Conservation (phyloP, 2,888 invertebrate species). For the Galerucella calmariensis region DNA sequence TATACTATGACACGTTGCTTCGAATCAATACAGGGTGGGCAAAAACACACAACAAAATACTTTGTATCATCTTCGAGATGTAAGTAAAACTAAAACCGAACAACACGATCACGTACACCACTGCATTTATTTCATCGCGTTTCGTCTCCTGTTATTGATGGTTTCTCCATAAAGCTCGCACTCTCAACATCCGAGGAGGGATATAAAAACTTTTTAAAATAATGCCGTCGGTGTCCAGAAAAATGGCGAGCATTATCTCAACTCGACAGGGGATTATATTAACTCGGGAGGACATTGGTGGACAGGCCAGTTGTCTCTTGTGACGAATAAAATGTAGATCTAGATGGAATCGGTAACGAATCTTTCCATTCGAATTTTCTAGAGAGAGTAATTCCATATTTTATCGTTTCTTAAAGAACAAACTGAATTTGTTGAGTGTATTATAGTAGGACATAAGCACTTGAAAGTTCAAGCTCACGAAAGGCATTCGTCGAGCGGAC, state of each 20-base stretch:
- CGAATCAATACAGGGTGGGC: too few relatives aligned
- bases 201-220: constrained; percentile 66
- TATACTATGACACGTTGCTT: too few relatives aligned
- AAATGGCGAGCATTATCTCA: constrained; percentile 64
- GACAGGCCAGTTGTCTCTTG: constrained; percentile 39
- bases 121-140: constrained; percentile 35
- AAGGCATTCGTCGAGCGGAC: too few relatives aligned
- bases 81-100: not conserved
- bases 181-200: constrained; percentile 54
- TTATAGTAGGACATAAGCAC: too few relatives aligned
- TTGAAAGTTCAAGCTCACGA: too few relatives aligned
- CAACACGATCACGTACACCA: constrained; percentile 7
- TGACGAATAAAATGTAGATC: constrained; percentile 45
- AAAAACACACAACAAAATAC: too few relatives aligned
- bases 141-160: constrained; percentile 55
- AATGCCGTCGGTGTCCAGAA: constrained; percentile 64
- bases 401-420: not conserved
- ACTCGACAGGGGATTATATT: constrained; percentile 61
- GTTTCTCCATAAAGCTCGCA: constrained; percentile 56
- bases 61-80: not conserved
- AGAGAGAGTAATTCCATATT: not conserved
- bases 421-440: not conserved
- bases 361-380: constrained; percentile 16
- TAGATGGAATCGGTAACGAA: constrained; percentile 36
- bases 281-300: constrained; percentile 37